Evolutionary conservation across 1,140 invertebrate genomes (phyloP).

Genomic region (Cherax quadricarinatus): DNA sequence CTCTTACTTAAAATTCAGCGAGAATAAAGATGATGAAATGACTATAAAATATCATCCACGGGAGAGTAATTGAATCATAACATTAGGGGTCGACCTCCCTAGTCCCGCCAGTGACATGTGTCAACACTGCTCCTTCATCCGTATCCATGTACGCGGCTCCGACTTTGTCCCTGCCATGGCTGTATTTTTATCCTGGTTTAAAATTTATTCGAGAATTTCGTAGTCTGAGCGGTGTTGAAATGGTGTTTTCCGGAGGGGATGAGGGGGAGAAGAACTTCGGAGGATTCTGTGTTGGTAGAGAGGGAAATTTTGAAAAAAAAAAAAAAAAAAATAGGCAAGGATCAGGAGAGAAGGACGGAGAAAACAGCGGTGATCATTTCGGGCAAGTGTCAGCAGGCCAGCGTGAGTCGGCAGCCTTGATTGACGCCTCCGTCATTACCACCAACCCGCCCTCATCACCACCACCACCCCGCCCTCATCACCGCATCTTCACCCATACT

Average conservation of each 20-base stretch:
- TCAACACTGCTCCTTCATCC: constrained; percentile 47
- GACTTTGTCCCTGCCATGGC: not conserved
- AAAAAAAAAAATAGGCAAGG: not conserved
- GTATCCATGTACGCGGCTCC: constrained; percentile 9
- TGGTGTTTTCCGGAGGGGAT: too few relatives aligned
- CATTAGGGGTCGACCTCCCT: constrained; percentile 47
- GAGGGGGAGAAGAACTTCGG: too few relatives aligned
- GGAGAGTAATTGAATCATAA: constrained; percentile 67
- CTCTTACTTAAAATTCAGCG: constrained; percentile 63
- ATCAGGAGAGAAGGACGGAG: constrained; percentile 30
- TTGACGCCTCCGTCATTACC: constrained; percentile 4
- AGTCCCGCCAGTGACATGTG: constrained; percentile 49
- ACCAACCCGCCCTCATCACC: not conserved
- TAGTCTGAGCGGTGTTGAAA: too few relatives aligned
- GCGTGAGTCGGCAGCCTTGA: not conserved
- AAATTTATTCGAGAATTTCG: too few relatives aligned
- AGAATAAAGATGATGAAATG: constrained; percentile 70
- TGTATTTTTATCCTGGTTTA: too few relatives aligned
- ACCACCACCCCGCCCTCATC: not conserved
- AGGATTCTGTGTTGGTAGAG: too few relatives aligned
- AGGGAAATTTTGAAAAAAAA: too few relatives aligned
- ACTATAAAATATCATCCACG: constrained; percentile 52
- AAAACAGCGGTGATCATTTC: constrained; percentile 47
- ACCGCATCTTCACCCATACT: too few relatives aligned
- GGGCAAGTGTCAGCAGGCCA: constrained; percentile 38